Conservation (phyloP, 1,140 invertebrate species). For the Drosophila hydei region DNA sequence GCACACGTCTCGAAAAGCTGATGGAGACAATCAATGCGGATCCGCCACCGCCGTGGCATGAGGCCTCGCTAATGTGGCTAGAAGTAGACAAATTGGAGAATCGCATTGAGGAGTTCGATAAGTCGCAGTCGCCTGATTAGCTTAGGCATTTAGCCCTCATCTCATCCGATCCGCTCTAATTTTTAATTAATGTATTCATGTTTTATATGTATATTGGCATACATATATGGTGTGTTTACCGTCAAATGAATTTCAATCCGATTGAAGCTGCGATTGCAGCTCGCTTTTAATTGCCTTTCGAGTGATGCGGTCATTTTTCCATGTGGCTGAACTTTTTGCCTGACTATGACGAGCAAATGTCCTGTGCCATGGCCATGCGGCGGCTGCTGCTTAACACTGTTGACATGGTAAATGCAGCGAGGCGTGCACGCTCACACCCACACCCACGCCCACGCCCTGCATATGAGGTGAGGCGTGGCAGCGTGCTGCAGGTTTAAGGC, state of each 20-base stretch:
- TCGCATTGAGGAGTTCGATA: neutral
- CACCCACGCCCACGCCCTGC: too few species aligned
- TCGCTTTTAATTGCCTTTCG: conserved; percentile 61
- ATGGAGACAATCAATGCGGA: neutral
- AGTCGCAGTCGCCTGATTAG: neutral
- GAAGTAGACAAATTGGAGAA: neutral
- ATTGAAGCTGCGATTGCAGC: neutral
- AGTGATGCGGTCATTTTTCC: conserved; percentile 52
- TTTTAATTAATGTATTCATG: too few species aligned
- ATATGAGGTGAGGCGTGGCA: too few species aligned
- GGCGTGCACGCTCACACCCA: too few species aligned
- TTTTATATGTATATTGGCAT: too few species aligned
- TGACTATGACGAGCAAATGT: conserved; percentile 50
- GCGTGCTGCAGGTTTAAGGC: neutral
- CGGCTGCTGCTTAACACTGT: conserved; percentile 43
- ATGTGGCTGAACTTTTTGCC: conserved; percentile 49
- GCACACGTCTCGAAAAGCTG: neutral
- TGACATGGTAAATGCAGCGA: conserved; percentile 32
- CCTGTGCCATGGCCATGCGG: conserved; percentile 14
- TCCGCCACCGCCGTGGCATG: neutral
- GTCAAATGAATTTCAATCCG: neutral
- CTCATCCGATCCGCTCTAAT: too few species aligned
- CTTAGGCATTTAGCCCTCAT: too few species aligned
- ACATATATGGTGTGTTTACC: too few species aligned
- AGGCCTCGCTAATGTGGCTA: neutral